phyloP scores from a whole-genome alignment of 2,113 vertebrate genomes.

The Syrrhaptes paradoxus region DNA sequence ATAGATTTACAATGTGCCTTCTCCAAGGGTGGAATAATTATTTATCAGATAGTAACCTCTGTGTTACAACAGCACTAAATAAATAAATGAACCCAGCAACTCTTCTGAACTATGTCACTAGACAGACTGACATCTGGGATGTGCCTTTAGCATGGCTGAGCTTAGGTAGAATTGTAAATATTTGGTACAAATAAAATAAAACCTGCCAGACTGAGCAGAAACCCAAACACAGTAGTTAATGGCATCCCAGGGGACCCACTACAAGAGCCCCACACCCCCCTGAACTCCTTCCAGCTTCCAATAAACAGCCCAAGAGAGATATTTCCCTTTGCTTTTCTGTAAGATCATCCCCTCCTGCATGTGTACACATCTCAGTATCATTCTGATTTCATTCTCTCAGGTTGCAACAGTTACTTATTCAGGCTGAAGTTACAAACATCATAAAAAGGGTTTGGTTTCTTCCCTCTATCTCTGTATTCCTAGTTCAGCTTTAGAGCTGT shows the following conservation, averaged over 20 bases:
- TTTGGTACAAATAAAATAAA: slow-evolving; percentile 1
- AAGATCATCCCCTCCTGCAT: neutral
- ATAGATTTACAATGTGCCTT: slow-evolving; percentile 16
- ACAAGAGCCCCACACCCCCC: neutral
- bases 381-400: neutral
- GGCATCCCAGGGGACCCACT: neutral
- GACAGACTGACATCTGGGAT: neutral
- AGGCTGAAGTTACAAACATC: neutral
- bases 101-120: neutral
- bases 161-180: neutral
- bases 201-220: neutral
- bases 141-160: neutral
- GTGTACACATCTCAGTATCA: neutral
- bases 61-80: slow-evolving; percentile 27
- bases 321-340: neutral
- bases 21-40: slow-evolving; percentile 38
- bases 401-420: neutral
- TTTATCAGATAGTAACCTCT: slow-evolving; percentile 26
- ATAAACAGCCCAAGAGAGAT: neutral
- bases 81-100: neutral
- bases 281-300: neutral
- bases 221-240: neutral
- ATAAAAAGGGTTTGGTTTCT: neutral
- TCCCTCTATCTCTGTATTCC: neutral
- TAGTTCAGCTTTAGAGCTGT: neutral